Evolutionary conservation across 2,797 vertebrate genomes (phyloP).

Genomic region (Vireo griseus): DNA sequence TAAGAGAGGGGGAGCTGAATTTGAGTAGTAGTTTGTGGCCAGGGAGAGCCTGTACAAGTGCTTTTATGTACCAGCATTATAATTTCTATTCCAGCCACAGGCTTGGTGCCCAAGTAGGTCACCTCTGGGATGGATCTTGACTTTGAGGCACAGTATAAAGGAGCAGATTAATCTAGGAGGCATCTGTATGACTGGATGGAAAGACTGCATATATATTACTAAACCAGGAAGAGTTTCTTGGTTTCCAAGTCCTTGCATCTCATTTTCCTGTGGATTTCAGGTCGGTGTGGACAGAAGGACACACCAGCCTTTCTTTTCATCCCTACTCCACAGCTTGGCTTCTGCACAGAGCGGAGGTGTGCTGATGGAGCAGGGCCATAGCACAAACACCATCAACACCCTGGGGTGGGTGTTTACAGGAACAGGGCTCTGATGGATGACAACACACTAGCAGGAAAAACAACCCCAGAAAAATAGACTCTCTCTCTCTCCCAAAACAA

Average conservation of each 20-base stretch:
- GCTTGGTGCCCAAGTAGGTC: background rate
- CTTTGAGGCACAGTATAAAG: background rate
- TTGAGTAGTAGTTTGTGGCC: background rate
- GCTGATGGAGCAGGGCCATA: background rate
- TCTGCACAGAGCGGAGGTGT: background rate
- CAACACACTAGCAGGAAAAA: background rate
- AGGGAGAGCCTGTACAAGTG: background rate
- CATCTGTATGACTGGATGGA: background rate
- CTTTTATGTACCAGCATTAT: background rate
- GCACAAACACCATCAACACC: accelerated
- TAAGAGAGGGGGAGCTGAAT: background rate
- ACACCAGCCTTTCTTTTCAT: background rate
- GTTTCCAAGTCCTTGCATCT: background rate
- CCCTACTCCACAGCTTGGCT: background rate
- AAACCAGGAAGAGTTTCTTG: background rate
- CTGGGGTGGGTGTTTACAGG: background rate
- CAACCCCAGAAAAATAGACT: background rate
- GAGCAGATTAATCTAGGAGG: background rate
- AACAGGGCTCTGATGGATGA: background rate
- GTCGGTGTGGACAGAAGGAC: accelerated
- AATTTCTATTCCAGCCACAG: background rate
- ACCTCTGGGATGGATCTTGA: background rate
- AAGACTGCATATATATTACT: background rate
- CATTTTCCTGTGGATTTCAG: background rate
- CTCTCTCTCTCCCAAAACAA: background rate